Percentiles rank a stretch among this genome's conserved stretches.
phyloP scores from a whole-genome alignment of 2,888 invertebrate species.

The Hymenopus coronatus region DNA sequence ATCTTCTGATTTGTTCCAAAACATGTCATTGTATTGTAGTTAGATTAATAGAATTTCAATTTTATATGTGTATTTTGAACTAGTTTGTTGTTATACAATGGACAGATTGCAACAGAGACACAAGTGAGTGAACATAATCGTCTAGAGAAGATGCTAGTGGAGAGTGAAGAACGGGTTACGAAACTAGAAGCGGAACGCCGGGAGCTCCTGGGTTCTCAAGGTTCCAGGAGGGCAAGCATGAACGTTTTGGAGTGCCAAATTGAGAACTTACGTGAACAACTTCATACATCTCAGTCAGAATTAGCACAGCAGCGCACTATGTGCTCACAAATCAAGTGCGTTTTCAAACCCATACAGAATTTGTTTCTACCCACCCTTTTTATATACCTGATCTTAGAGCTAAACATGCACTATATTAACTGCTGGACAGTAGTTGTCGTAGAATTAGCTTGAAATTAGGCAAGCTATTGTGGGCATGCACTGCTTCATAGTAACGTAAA shows the following conservation, averaged over 20 bases:
- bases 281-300: conserved; percentile 53
- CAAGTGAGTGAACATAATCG: conserved; percentile 49
- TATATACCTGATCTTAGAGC: not conserved
- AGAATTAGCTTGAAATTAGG: not conserved
- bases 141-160: conserved; percentile 50
- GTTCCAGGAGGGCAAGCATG: conserved; percentile 52
- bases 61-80: not conserved
- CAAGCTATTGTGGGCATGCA: not conserved
- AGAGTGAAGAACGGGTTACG: conserved; percentile 52
- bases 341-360: conserved; percentile 34
- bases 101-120: conserved; percentile 21
- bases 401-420: not conserved
- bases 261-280: conserved; percentile 52
- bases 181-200: conserved; percentile 56
- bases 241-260: conserved; percentile 56
- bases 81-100: not conserved
- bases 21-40: not conserved
- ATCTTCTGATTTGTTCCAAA: too few relatives aligned
- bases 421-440: not conserved
- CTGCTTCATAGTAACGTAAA: not conserved
- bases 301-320: conserved; percentile 53
- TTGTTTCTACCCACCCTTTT: not conserved
- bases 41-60: not conserved
- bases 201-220: conserved; percentile 53
- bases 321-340: conserved; percentile 58